Evolutionary conservation across 2,797 vertebrate genomes (phyloP).

Genomic region (Mycteria americana): DNA sequence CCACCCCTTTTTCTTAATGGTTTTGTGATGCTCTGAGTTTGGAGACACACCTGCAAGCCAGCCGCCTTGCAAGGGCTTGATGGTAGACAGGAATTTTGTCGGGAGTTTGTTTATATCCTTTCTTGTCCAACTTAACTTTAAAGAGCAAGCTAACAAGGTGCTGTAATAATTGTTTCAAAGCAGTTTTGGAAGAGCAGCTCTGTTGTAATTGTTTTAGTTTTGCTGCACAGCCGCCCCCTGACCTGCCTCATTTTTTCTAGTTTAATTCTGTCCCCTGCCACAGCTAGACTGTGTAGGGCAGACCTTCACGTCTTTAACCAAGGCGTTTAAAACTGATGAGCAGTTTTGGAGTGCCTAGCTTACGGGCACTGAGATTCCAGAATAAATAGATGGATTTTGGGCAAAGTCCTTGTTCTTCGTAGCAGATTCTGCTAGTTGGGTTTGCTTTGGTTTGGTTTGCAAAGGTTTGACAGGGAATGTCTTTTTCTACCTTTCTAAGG

Average conservation of each 20-base stretch:
- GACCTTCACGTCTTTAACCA: neutral
- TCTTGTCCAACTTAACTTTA: neutral
- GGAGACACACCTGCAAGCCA: neutral
- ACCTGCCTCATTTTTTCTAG: neutral
- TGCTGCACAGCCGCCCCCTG: neutral
- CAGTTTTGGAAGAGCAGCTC: neutral
- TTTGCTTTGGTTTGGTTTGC: neutral
- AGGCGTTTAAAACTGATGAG: accelerated
- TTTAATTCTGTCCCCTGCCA: neutral
- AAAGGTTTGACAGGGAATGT: neutral
- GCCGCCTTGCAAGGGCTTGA: neutral
- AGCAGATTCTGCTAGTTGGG: neutral
- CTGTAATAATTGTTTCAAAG: neutral
- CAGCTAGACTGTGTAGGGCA: neutral
- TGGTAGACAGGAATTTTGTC: neutral
- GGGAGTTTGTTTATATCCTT: neutral
- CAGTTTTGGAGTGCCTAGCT: neutral
- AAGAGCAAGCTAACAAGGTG: accelerated
- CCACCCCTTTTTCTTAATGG: neutral
- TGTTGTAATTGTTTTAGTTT: neutral
- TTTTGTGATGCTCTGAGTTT: neutral
- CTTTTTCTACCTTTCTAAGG: neutral
- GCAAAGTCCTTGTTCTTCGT: neutral
- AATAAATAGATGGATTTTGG: neutral
- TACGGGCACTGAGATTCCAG: neutral